These are phyloP conservation scores for Pristionchus fissidentatus DNA, from an alignment of 2,888 invertebrate species.

Conservation along the genomic window DNA sequence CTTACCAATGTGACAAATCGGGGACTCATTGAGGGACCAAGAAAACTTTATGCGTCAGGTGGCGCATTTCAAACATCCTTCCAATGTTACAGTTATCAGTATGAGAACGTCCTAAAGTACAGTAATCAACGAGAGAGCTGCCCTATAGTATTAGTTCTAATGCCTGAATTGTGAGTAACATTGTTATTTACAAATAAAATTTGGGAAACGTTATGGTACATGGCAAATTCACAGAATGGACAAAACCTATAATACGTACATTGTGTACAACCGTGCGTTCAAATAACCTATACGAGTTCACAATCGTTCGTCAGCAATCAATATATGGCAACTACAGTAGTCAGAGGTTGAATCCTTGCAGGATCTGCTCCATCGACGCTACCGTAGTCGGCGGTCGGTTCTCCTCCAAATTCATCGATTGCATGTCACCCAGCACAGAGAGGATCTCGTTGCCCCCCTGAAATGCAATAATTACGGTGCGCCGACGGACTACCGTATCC, in stretches of 20 bases:
- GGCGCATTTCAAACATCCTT: too few species aligned
- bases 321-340: background rate
- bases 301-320: background rate
- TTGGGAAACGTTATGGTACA: background rate
- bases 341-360: background rate
- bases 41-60: too few species aligned
- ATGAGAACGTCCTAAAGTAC: too few species aligned
- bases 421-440: background rate
- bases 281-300: background rate
- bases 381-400: background rate
- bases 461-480: too few species aligned
- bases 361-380: background rate
- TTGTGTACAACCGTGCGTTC: background rate
- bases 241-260: slow-evolving; percentile 6
- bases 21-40: too few species aligned
- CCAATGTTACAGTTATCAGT: too few species aligned
- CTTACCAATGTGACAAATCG: too few species aligned
- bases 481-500: background rate
- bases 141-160: too few species aligned
- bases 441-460: background rate
- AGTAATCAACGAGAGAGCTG: too few species aligned
- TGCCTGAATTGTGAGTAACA: background rate
- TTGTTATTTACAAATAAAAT: slow-evolving; percentile 17
- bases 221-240: slow-evolving; percentile 1
- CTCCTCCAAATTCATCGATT: background rate